Evolutionary conservation across 1,140 invertebrate species (phyloP).

Genomic region (Nomia melanderi): DNA sequence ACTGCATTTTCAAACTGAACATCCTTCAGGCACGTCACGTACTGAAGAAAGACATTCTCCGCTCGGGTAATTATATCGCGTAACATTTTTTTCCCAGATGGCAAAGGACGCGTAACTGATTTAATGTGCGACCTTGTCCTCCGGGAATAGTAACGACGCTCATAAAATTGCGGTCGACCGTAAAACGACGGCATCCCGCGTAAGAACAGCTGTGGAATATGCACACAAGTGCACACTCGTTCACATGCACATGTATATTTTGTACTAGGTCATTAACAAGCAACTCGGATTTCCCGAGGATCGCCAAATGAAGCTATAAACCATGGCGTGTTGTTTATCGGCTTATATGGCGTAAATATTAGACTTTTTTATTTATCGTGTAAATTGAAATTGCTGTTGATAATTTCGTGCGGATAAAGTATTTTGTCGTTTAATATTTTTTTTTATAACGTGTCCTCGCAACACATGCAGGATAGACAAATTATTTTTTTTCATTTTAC

Average conservation of each 20-base stretch:
- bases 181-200: constrained; percentile 13
- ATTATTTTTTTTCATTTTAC: too few relatives aligned
- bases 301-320: not conserved
- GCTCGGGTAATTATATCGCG: constrained; percentile 21
- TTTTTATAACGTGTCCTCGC: too few relatives aligned
- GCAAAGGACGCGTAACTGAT: constrained; percentile 13
- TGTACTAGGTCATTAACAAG: not conserved
- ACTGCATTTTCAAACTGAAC: not conserved
- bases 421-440: too few relatives aligned
- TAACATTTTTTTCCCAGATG: constrained; percentile 14
- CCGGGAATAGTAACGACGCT: constrained; percentile 21
- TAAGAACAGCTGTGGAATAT: constrained; percentile 9
- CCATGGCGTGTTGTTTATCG: not conserved
- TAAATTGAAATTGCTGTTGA: too few relatives aligned
- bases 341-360: too few relatives aligned
- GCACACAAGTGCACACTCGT: not conserved
- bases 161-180: constrained; percentile 42
- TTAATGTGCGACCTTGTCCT: constrained; percentile 28
- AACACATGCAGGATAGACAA: too few relatives aligned
- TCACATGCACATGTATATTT: not conserved
- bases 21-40: not conserved
- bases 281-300: not conserved
- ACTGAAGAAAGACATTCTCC: not conserved
- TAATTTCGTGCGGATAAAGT: too few relatives aligned
- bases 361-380: too few relatives aligned